A percentile compares a stretch with the other conserved stretches of the same genome.
These are phyloP conservation scores for Panagrolaimus sp. DNA, from an alignment of 1,140 invertebrate genomes.

Conservation along the genomic window DNA sequence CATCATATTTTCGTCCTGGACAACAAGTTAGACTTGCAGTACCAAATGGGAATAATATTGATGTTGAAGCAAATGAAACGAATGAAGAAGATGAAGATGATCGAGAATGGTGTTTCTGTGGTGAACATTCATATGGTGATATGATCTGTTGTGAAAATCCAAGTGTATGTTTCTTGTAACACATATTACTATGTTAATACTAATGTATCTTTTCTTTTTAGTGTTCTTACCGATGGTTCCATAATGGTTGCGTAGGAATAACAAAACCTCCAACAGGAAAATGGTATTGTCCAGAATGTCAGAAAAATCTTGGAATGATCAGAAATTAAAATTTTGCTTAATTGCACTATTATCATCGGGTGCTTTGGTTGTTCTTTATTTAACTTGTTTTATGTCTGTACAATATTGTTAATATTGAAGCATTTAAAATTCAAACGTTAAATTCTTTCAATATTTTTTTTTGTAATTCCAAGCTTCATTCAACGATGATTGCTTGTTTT, in stretches of 20 bases:
- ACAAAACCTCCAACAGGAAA: conserved; percentile 93
- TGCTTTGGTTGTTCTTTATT: no score
- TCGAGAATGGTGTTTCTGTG: conserved; percentile 36
- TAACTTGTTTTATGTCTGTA: no score
- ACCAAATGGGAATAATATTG: not conserved
- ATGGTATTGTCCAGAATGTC: conserved; percentile 95
- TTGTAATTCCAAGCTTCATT: no score
- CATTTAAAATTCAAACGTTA: no score
- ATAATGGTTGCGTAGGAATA: conserved; percentile 92
- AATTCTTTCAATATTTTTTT: no score
- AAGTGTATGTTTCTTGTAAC: conserved; percentile 41
- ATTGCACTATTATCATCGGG: no score
- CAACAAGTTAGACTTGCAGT: not conserved
- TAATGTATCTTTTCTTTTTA: conserved; percentile 59
- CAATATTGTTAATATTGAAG: no score
- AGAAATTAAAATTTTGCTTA: no score
- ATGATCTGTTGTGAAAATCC: conserved; percentile 99
- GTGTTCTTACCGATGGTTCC: conserved; percentile 97
- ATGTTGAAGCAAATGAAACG: conserved; percentile 69
- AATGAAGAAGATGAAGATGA: conserved; percentile 28
- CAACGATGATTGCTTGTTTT: no score
- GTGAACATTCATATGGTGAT: conserved; percentile 76
- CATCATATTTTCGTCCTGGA: conserved; percentile 63
- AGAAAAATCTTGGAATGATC: not conserved
- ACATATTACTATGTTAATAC: not conserved